These are phyloP conservation scores for Periophthalmus magnuspinnatus DNA, from an alignment of 2,797 vertebrate genomes.

Conservation along the genomic window DNA sequence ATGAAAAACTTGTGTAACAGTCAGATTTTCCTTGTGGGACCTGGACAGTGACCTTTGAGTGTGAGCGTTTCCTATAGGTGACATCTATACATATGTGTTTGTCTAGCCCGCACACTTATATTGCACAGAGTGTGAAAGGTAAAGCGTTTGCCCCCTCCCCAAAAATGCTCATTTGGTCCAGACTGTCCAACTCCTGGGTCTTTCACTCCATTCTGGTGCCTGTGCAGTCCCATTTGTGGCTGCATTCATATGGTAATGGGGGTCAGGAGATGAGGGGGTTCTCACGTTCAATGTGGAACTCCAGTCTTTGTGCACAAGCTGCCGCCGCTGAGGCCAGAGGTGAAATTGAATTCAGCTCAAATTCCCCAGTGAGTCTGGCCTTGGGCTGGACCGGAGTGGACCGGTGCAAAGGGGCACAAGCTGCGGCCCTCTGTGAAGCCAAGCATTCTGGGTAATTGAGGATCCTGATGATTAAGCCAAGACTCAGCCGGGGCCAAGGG, in stretches of 20 bases:
- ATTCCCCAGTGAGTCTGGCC: slow-evolving; percentile 76
- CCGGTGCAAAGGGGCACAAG: slow-evolving; percentile 19
- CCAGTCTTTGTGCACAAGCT: slow-evolving; percentile 87
- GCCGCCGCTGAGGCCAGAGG: slow-evolving; percentile 79
- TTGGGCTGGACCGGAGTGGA: slow-evolving; percentile 52
- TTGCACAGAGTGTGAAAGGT: slow-evolving; percentile 16
- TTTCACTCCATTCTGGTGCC: slow-evolving; percentile 30
- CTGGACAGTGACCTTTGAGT: not conserved
- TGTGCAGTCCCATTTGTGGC: slow-evolving; percentile 67
- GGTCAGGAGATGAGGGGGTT: slow-evolving; percentile 94
- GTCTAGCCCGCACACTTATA: slow-evolving; percentile 6
- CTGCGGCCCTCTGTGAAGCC: slow-evolving; percentile 1
- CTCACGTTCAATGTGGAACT: slow-evolving; percentile 90
- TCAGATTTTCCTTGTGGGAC: not conserved
- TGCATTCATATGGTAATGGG: slow-evolving; percentile 91
- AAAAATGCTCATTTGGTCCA: slow-evolving; percentile 23
- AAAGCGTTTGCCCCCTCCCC: slow-evolving; percentile 17
- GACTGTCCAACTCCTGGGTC: slow-evolving; percentile 24
- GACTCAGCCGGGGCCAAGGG: slow-evolving; percentile 11
- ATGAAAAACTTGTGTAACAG: not conserved
- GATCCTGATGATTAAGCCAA: slow-evolving; percentile 16
- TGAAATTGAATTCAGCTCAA: slow-evolving; percentile 85
- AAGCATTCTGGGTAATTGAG: slow-evolving; percentile 8
- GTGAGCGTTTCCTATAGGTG: not conserved
- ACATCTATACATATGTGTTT: slow-evolving; percentile 14